A percentile compares a stretch with the other conserved stretches of the same genome.
phyloP scores from a whole-genome alignment of 2,113 vertebrate genomes.

The Grallaria varia region DNA sequence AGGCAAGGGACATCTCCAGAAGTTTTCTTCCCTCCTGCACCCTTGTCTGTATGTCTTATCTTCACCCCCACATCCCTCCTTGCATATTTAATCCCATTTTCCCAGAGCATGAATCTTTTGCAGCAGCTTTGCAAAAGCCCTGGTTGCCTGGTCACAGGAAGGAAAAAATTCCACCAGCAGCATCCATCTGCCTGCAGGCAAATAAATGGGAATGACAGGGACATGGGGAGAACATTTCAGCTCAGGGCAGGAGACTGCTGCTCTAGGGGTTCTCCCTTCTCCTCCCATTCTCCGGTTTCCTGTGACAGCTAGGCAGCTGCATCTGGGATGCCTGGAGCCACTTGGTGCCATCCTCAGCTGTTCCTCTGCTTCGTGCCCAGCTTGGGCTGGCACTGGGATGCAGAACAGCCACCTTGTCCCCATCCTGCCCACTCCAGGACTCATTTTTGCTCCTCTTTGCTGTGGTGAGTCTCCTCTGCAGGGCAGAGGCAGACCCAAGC shows the following conservation, averaged over 20 bases:
- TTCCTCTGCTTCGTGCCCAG: not conserved
- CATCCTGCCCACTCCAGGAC: not conserved
- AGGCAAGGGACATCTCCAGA: fast-evolving
- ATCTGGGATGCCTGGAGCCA: not conserved
- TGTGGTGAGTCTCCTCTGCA: not conserved
- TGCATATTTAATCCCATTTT: not conserved
- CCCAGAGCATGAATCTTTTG: not conserved
- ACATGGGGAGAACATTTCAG: fast-evolving
- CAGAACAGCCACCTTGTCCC: not conserved
- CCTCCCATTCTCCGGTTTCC: not conserved
- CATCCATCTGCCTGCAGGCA: not conserved
- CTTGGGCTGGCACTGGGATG: not conserved
- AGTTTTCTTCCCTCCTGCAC: not conserved
- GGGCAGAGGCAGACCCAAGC: not conserved
- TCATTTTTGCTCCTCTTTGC: fast-evolving
- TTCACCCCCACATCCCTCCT: not conserved
- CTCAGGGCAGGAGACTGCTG: not conserved
- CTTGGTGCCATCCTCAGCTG: not conserved
- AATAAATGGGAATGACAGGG: not conserved
- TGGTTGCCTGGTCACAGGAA: not conserved
- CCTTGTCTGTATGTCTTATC: not conserved
- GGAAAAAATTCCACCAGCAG: not conserved
- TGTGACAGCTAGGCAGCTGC: not conserved
- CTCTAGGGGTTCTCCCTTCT: not conserved
- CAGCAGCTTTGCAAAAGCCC: not conserved